These are phyloP conservation scores for Agonum fuliginosum DNA, from an alignment of 2,888 invertebrate genomes.

Conservation along the genomic window DNA sequence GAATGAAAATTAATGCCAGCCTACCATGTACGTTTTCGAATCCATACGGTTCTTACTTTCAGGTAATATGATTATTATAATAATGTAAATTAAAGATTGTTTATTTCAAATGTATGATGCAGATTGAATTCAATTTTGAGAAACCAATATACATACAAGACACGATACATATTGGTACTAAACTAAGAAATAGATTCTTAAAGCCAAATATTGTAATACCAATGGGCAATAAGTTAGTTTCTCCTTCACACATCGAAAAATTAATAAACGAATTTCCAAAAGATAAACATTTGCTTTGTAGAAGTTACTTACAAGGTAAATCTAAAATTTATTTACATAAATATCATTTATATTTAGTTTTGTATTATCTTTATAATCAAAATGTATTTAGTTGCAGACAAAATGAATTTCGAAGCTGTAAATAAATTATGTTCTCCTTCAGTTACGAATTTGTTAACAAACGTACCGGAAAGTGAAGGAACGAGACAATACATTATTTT, in stretches of 20 bases:
- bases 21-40: constrained; percentile 3
- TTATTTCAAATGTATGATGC: constrained; percentile 19
- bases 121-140: background rate
- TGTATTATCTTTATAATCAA: background rate
- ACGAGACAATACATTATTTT: background rate
- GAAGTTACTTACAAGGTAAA: constrained; percentile 19
- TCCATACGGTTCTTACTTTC: constrained; percentile 38
- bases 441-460: background rate
- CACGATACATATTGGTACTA: constrained; percentile 62
- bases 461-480: background rate
- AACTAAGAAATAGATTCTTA: constrained; percentile 61
- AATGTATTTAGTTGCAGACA: background rate
- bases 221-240: constrained; percentile 60
- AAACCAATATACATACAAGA: constrained; percentile 50
- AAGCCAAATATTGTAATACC: constrained; percentile 57
- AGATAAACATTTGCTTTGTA: constrained; percentile 14
- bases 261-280: constrained; percentile 23
- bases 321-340: background rate
- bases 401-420: background rate
- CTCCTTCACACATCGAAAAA: background rate
- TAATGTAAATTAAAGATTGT: background rate
- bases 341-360: background rate
- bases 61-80: too few relatives aligned
- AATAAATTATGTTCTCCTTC: background rate
- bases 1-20: constrained; percentile 59